A percentile compares a stretch with the other conserved stretches of the same genome.
Conservation (phyloP, 2,888 invertebrate species). For the Harpagoxenus sublaevis region DNA sequence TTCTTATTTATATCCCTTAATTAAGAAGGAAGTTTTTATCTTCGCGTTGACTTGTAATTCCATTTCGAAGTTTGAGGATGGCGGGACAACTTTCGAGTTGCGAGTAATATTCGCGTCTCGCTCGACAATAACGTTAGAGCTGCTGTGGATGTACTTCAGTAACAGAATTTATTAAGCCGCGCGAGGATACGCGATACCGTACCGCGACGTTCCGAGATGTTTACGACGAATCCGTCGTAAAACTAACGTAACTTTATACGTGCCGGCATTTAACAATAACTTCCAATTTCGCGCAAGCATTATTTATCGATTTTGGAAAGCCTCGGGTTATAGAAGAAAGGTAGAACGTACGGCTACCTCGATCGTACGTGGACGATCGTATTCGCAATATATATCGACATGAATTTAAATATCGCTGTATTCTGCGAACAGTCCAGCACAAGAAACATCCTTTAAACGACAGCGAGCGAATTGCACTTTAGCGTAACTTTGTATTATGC, state of each 20-base stretch:
- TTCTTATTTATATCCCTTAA: not conserved
- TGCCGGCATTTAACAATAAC: not conserved
- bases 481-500: conserved; percentile 1
- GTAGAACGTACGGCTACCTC: not conserved
- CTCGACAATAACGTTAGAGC: conserved; percentile 39
- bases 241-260: not conserved
- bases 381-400: not conserved
- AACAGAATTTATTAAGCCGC: conserved; percentile 7
- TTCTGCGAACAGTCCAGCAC: not conserved
- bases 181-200: conserved; percentile 17
- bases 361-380: not conserved
- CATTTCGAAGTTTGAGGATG: conserved; percentile 38
- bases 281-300: not conserved
- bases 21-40: conserved; percentile 25
- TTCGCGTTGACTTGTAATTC: conserved; percentile 30
- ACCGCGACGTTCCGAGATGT: not conserved
- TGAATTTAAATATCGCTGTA: conserved; percentile 4
- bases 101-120: conserved; percentile 39
- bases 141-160: conserved; percentile 1
- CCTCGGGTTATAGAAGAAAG: not conserved
- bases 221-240: not conserved
- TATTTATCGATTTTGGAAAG: not conserved
- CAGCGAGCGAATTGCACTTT: conserved; percentile 7
- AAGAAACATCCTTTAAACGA: not conserved
- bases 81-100: conserved; percentile 33